These are phyloP conservation scores for Polypterus bichir DNA, from an alignment of 2,113 vertebrate species.

Conservation along the genomic window DNA sequence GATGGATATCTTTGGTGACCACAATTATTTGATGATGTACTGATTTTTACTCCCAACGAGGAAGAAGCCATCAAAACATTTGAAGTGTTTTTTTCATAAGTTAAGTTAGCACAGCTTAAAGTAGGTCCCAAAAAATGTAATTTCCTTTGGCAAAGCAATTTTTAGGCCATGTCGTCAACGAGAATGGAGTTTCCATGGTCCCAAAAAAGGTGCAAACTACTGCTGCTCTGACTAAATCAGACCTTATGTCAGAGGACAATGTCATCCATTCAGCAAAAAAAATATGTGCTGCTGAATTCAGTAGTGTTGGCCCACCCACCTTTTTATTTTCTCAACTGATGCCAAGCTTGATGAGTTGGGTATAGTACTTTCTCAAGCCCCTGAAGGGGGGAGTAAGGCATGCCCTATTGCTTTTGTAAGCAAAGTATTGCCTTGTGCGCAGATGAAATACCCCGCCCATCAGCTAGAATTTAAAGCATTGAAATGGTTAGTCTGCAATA, in stretches of 20 bases:
- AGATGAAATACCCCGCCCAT: too few relatives aligned
- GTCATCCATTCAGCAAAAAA: not conserved
- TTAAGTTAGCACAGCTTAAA: not conserved
- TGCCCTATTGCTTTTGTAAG: too few relatives aligned
- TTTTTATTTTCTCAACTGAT: too few relatives aligned
- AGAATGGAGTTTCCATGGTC: not conserved
- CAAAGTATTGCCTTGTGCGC: too few relatives aligned
- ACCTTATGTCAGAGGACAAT: not conserved
- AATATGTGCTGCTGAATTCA: too few relatives aligned
- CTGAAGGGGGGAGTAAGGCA: too few relatives aligned
- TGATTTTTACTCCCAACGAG: not conserved
- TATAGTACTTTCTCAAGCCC: too few relatives aligned
- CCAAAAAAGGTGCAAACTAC: not conserved
- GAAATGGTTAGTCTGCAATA: too few relatives aligned
- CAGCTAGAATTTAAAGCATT: too few relatives aligned
- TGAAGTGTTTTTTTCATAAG: not conserved
- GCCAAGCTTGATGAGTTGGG: too few relatives aligned
- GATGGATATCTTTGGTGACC: not conserved
- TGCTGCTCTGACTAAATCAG: not conserved
- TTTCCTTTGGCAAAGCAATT: not conserved
- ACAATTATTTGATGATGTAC: not conserved
- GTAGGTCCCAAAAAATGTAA: conserved; percentile 1
- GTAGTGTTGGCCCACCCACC: too few relatives aligned
- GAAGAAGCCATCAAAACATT: not conserved
- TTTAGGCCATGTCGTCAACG: not conserved